phyloP scores from a whole-genome alignment of 2,888 invertebrate species.

The Hedya salicella region DNA sequence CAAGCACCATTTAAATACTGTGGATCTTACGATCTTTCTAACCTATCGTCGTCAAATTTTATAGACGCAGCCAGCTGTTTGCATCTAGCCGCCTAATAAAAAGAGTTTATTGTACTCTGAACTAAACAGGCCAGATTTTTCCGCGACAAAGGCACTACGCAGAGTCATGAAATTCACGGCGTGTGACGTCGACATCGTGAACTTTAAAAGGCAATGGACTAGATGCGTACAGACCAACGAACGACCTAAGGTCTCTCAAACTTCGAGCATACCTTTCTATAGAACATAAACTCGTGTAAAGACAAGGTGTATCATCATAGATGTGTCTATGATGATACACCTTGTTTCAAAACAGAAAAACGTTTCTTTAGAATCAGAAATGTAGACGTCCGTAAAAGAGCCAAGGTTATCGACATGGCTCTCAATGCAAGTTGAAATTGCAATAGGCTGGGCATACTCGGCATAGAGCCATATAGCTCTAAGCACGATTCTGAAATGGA shows the following conservation, averaged over 20 bases:
- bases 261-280: too few species aligned
- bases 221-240: background rate
- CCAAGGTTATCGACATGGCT: too few species aligned
- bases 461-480: too few species aligned
- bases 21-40: constrained; percentile 7
- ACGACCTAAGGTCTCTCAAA: background rate
- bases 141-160: background rate
- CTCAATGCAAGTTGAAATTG: too few species aligned
- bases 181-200: background rate
- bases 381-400: too few species aligned
- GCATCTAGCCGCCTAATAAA: constrained; percentile 5
- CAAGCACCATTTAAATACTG: background rate
- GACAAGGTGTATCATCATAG: too few species aligned
- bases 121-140: constrained; percentile 20
- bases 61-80: constrained; percentile 21
- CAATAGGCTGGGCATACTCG: too few species aligned
- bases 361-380: too few species aligned
- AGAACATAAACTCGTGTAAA: too few species aligned
- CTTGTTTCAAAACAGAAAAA: too few species aligned
- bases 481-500: too few species aligned
- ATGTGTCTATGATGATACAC: too few species aligned
- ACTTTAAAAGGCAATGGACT: background rate
- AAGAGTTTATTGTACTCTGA: constrained; percentile 14
- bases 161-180: background rate
- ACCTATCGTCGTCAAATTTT: background rate